Evolutionary conservation across 2,797 vertebrate species (phyloP), one percentile per base, ranked within the genome.

Genomic region (Glossophaga mutica): DNA sequence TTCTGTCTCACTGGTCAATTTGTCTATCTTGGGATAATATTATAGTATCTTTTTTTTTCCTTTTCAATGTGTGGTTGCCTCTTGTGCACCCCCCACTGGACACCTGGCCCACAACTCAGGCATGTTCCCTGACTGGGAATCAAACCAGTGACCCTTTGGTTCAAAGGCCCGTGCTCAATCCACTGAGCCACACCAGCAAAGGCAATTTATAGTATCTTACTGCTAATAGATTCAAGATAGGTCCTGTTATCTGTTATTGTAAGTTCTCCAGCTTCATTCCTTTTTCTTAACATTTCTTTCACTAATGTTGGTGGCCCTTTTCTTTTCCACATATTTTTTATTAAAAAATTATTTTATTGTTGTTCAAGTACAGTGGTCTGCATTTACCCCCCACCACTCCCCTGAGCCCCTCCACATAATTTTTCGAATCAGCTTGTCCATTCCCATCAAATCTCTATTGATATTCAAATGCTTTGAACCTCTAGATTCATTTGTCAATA

Each of bases 31-130:
- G 39, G 65, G 65, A 32, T 34, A 68, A 34, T 37, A 67, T 67
- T n/a, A 68, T 67, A 65, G n/a, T 34, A 24, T 73, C 70, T 73
- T 9, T 22, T 55, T 55, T 55, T 22, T 3, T 16, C 15, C 24
- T 37, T 52, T 55, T 22, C 21, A 55, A 55, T 55, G 52, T 55
- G 52, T 55, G 19, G 52, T 55, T 55, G 52, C 52, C 52, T 55
- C 52, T 55, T 3, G 2, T 1, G 0, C 0, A 7, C 19, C 19
- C 21, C 21, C 6, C 19, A 55, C 52, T 6, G 7, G 52, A 19
- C 19, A 22, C 52, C 21, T 55, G 52, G 52, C 52, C 52, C 52
- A 55, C 52, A 55, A 55, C 52, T 2, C 52, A 55, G 52, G 52
- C 52, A 55, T 22, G 52, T 55, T 19, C 21, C 52, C 52, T 55